Evolutionary conservation across 2,113 vertebrate genomes (phyloP).

Genomic region (Scartelaos histophorus): DNA sequence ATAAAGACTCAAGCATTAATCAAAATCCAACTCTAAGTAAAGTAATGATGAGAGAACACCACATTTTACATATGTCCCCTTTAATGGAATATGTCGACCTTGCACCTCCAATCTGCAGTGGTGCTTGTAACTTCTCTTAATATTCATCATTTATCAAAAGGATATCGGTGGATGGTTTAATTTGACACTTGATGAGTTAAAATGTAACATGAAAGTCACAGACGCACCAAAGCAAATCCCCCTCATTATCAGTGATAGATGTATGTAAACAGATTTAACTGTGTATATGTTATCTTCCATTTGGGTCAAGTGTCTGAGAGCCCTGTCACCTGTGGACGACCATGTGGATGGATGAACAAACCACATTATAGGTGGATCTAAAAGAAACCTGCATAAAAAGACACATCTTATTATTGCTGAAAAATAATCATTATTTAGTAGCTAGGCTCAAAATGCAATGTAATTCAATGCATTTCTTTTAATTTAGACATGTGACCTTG

Average conservation of each 20-base stretch:
- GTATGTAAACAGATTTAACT: neutral
- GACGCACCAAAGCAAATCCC: neutral
- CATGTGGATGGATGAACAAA: neutral
- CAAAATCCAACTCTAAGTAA: too few species aligned
- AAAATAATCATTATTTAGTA: too few species aligned
- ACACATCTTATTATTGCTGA: neutral
- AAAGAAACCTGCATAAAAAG: too few species aligned
- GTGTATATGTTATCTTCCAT: neutral
- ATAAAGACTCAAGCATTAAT: too few species aligned
- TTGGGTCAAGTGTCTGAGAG: neutral
- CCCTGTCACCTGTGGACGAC: constrained; percentile 4
- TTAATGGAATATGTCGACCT: neutral
- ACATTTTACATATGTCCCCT: too few species aligned
- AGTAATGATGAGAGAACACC: too few species aligned
- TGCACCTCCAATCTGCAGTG: neutral
- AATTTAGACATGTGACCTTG: neutral
- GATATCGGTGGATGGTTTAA: constrained; percentile 21
- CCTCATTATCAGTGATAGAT: constrained; percentile 1
- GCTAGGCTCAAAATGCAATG: too few species aligned
- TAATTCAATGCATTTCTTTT: neutral
- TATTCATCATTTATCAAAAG: constrained; percentile 1
- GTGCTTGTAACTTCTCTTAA: neutral
- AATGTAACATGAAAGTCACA: neutral
- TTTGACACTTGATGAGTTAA: neutral
- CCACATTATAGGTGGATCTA: too few species aligned